These are phyloP conservation scores for Myotis yumanensis DNA, from an alignment of 2,113 vertebrate genomes.

Conservation along the genomic window DNA sequence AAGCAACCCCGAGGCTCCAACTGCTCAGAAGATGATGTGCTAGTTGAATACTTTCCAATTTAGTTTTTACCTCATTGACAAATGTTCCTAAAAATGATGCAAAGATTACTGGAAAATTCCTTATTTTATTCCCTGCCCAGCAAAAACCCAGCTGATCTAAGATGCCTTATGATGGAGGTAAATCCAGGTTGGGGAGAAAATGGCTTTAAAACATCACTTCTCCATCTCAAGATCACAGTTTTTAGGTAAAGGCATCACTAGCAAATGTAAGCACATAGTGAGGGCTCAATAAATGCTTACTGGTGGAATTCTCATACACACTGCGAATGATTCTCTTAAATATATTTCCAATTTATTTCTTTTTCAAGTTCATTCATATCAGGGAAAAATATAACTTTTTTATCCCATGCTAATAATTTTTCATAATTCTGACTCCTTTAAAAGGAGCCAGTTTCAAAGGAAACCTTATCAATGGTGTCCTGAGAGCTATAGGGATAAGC, in stretches of 20 bases:
- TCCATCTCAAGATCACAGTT: conserved; percentile 30
- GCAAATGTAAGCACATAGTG: background rate
- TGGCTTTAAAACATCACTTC: conserved; percentile 27
- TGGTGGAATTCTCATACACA: background rate
- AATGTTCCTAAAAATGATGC: conserved; percentile 59
- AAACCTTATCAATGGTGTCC: conserved; percentile 74
- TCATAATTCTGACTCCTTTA: conserved; percentile 83
- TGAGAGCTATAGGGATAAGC: conserved; percentile 73
- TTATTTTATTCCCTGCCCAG: conserved; percentile 44
- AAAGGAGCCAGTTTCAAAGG: conserved; percentile 84
- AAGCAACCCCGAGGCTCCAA: conserved; percentile 51
- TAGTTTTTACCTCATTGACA: conserved; percentile 72
- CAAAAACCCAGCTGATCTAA: conserved; percentile 53
- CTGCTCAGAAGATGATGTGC: conserved; percentile 49
- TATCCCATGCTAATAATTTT: conserved; percentile 82
- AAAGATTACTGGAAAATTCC: conserved; percentile 60
- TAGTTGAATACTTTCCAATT: conserved; percentile 58
- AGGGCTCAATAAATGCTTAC: background rate
- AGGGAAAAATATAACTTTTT: conserved; percentile 77
- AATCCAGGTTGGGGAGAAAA: conserved; percentile 65
- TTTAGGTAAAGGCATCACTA: background rate
- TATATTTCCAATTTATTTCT: conserved; percentile 80
- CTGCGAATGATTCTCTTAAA: conserved; percentile 66
- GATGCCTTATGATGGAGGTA: conserved; percentile 41
- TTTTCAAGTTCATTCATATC: conserved; percentile 76